Evolutionary conservation across 2,113 vertebrate genomes (phyloP), one percentile per base, ranked within the genome.

Genomic region (Engystomops pustulosus): DNA sequence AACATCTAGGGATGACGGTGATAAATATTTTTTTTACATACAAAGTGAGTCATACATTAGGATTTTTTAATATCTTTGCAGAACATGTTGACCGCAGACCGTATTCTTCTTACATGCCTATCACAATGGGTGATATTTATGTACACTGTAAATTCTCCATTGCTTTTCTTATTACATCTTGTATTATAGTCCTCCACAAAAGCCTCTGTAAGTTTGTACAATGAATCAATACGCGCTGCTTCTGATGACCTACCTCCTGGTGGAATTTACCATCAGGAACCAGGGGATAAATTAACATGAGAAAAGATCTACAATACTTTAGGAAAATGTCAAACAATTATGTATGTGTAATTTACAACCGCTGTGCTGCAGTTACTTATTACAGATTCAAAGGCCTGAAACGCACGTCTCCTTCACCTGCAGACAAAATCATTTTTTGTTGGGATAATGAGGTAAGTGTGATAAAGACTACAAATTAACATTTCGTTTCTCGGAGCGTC

Each of bases 281-380:
- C 83, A 25, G 36, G 47, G 75, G 75, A 79, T 55, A 67, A 77
- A 68, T 70, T 85, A 70, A 85, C 69, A 85, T 70, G 75, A 85
- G 45, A 78, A 67, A 70, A 78, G 49, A 69, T 68, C 83, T 85
- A 79, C 36, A 79, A 79, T 85, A 55, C 67, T 85, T 55, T 70
- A 55, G 67, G 83, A 70, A 85, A 85, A 85, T 79, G 83, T 85
- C 58, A 78, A 85, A 85, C 75, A 85, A 79, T 85, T 69, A 85
- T 58, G 76, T 79, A 70, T 44, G 60, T 78, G 75, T 85, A 78
- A 85, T 79, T 69, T 78, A 79, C 76, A 85, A 55, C 83, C 38
- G 70, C 83, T 85, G 83, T 53, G 83, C 75, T 79, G 34, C 75
- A 69, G 45, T 38, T 70, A 44, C 62, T 70, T 85, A 85, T 85